Evolutionary conservation across 2,888 invertebrate genomes (phyloP).

Genomic region (Cyclophora albipunctata): DNA sequence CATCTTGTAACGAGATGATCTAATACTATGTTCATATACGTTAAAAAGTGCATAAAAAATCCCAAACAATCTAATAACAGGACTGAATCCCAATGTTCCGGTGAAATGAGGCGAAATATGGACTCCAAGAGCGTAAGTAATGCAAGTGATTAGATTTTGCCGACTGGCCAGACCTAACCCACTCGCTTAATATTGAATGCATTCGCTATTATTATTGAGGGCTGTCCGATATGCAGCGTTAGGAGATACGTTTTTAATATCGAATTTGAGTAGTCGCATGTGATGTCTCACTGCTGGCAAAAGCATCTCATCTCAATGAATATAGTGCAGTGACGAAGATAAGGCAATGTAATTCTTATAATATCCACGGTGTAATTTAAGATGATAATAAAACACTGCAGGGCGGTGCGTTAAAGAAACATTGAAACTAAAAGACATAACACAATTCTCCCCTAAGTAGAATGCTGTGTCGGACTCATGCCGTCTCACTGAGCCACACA

Average conservation of each 20-base stretch:
- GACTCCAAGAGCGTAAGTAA: constrained; percentile 59
- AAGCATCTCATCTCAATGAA: too few species aligned
- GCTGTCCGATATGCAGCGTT: too few species aligned
- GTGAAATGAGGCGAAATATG: constrained; percentile 68
- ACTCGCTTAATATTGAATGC: constrained; percentile 33
- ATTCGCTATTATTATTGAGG: constrained; percentile 14
- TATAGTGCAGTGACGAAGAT: too few species aligned
- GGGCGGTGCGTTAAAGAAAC: constrained; percentile 26
- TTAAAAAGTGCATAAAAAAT: not conserved
- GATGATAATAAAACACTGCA: constrained; percentile 14
- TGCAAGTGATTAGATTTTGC: constrained; percentile 69
- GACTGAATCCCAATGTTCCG: constrained; percentile 24
- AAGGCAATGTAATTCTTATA: too few species aligned
- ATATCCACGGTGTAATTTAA: too few species aligned
- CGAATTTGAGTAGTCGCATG: too few species aligned
- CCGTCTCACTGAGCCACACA: constrained; percentile 30
- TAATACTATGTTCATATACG: too few species aligned
- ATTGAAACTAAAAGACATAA: constrained; percentile 41
- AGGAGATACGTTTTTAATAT: too few species aligned
- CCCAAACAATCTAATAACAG: not conserved
- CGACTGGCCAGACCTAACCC: constrained; percentile 48
- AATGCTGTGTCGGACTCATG: constrained; percentile 52
- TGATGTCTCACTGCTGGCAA: too few species aligned
- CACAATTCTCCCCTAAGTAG: constrained; percentile 69
- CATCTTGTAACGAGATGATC: too few species aligned